phyloP scores from a whole-genome alignment of 2,888 invertebrate species.

The Geotrupes spiniger region DNA sequence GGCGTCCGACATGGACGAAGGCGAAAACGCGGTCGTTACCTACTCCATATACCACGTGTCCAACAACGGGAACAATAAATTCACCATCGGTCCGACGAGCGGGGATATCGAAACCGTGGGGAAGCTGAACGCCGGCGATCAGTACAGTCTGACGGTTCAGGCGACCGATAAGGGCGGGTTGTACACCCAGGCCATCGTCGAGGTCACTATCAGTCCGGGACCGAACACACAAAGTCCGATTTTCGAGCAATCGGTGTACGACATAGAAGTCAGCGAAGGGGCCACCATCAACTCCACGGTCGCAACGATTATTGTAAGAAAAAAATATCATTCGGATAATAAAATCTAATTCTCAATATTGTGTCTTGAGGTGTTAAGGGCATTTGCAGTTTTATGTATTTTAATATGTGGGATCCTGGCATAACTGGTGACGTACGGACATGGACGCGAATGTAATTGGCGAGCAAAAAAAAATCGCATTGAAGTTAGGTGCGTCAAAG shows the following conservation, averaged over 20 bases:
- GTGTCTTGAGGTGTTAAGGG: too few species aligned
- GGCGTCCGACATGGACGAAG: constrained; percentile 83
- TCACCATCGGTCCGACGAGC: constrained; percentile 75
- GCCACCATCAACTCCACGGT: constrained; percentile 85
- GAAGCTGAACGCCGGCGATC: constrained; percentile 80
- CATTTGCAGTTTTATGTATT: too few species aligned
- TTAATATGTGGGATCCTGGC: too few species aligned
- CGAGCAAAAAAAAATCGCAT: too few species aligned
- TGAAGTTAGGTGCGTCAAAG: too few species aligned
- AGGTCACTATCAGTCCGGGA: constrained; percentile 79
- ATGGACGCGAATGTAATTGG: too few species aligned
- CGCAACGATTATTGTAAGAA: constrained; percentile 67
- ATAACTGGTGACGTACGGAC: too few species aligned
- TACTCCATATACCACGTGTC: constrained; percentile 89
- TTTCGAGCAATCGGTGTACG: constrained; percentile 79
- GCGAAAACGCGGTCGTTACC: constrained; percentile 75
- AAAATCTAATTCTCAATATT: constrained; percentile 1
- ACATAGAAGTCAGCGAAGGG: constrained; percentile 85
- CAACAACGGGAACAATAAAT: constrained; percentile 84
- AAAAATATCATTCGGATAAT: neutral
- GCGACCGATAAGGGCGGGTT: constrained; percentile 78
- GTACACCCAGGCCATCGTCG: constrained; percentile 81
- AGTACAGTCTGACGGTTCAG: constrained; percentile 84
- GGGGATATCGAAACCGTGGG: constrained; percentile 76
- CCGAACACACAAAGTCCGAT: constrained; percentile 78